Percentiles rank a stretch among this genome's conserved stretches.
Conservation (phyloP, 2,888 invertebrate genomes). For the Agrenia bidenticulata region DNA sequence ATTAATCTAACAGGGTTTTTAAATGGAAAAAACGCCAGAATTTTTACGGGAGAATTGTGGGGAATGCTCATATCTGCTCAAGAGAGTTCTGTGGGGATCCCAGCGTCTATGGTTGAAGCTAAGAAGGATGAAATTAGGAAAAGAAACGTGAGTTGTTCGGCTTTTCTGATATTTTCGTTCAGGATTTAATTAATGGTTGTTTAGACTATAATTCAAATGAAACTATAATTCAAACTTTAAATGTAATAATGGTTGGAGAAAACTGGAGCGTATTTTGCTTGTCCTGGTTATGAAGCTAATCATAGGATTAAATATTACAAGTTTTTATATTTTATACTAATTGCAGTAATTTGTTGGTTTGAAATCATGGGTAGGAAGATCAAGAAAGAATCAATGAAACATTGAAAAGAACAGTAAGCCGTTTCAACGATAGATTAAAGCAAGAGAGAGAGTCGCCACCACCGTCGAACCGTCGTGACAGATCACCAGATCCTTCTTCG, state of each 20-base stretch:
- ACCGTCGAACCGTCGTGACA: conserved; percentile 17
- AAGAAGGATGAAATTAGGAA: conserved; percentile 96
- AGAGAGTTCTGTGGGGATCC: conserved; percentile 92
- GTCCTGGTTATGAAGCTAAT: too few species aligned
- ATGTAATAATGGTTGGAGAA: too few species aligned
- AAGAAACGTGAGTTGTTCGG: conserved; percentile 66
- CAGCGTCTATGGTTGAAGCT: conserved; percentile 87
- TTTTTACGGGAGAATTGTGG: conserved; percentile 98
- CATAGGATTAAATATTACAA: conserved; percentile 15
- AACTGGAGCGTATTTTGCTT: too few species aligned
- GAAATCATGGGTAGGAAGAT: conserved; percentile 64
- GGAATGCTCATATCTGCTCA: conserved; percentile 90
- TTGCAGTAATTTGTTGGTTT: conserved; percentile 40
- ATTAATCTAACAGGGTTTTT: conserved; percentile 99
- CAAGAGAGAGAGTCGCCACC: conserved; percentile 34
- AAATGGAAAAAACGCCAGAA: conserved; percentile 94
- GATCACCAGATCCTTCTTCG: not conserved
- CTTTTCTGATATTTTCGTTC: not conserved
- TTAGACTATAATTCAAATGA: too few species aligned
- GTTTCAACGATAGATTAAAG: conserved; percentile 34
- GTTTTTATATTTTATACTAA: conserved; percentile 30
- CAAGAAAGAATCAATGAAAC: conserved; percentile 71
- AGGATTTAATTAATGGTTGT: too few species aligned
- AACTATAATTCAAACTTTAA: too few species aligned
- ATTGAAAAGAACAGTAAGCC: conserved; percentile 58